phyloP scores from a whole-genome alignment of 2,797 vertebrate species.

The Lacerta viridis region DNA sequence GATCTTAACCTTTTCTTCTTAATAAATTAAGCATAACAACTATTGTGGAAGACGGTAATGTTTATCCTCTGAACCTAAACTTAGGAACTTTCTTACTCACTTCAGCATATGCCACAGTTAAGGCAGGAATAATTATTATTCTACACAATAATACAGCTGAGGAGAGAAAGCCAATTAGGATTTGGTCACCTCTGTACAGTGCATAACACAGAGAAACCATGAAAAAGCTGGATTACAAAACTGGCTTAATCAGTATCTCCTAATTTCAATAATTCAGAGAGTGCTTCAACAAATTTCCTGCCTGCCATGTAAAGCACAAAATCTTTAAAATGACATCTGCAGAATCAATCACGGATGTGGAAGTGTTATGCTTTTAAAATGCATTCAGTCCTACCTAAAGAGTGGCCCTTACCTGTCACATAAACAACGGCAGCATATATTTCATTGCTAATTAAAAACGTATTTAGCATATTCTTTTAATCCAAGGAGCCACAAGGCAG shows the following conservation, averaged over 20 bases:
- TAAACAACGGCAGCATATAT: slow-evolving; percentile 60
- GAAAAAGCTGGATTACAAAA: slow-evolving; percentile 17
- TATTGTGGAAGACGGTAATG: neutral
- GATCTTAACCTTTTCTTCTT: neutral
- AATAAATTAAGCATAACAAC: neutral
- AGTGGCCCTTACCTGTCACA: slow-evolving; percentile 32
- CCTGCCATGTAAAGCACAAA: slow-evolving; percentile 29
- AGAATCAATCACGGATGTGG: slow-evolving; percentile 2
- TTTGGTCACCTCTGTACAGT: neutral
- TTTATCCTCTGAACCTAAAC: neutral
- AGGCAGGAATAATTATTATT: slow-evolving; percentile 3
- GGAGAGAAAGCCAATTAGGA: slow-evolving; percentile 48
- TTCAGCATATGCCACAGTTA: neutral
- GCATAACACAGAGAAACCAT: slow-evolving; percentile 10
- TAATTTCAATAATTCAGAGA: slow-evolving; percentile 21
- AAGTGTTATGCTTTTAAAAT: slow-evolving; percentile 36
- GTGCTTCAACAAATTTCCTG: slow-evolving; percentile 45
- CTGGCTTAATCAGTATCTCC: neutral
- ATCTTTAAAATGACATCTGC: slow-evolving; percentile 1
- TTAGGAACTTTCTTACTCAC: neutral
- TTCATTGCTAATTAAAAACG: slow-evolving; percentile 72
- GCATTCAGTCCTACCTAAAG: slow-evolving; percentile 47
- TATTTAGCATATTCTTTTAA: slow-evolving; percentile 69
- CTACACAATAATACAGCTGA: neutral
- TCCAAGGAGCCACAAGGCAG: slow-evolving; percentile 63